These are phyloP conservation scores for Chiloscyllium punctatum DNA, from an alignment of 2,797 vertebrate genomes.

Conservation along the genomic window DNA sequence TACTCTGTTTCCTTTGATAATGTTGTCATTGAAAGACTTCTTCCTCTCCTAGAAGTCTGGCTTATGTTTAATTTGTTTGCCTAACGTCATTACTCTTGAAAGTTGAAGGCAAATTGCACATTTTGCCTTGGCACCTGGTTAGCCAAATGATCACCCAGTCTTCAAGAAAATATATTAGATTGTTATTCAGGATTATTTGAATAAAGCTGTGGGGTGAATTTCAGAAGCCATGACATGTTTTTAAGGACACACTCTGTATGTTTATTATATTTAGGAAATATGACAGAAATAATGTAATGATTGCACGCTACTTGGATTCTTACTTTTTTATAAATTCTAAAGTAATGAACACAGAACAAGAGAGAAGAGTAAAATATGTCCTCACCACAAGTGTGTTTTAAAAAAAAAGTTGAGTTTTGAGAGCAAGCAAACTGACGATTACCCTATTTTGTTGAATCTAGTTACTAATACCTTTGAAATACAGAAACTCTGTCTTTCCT, in stretches of 20 bases:
- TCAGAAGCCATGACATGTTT: not conserved
- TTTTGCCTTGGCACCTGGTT: not conserved
- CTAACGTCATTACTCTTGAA: not conserved
- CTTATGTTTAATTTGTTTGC: not conserved
- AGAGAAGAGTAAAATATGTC: not conserved
- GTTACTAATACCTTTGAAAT: not conserved
- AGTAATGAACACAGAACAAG: not conserved
- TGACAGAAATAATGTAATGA: not conserved
- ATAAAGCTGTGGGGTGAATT: not conserved
- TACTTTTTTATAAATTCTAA: not conserved
- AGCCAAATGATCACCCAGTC: not conserved
- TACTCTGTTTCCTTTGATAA: not conserved
- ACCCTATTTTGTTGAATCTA: not conserved
- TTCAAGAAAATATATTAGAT: not conserved
- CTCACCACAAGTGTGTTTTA: not conserved
- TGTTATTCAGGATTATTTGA: not conserved
- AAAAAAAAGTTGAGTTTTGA: not conserved
- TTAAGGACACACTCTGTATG: not conserved
- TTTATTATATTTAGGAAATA: not conserved
- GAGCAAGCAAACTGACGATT: not conserved
- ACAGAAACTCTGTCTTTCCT: not conserved
- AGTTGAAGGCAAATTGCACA: not conserved
- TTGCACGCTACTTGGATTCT: not conserved
- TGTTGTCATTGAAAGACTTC: not conserved
- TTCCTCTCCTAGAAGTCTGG: not conserved